Evolutionary conservation across 1,140 invertebrate genomes (phyloP), one percentile per base, ranked within the genome.

Genomic region (Drosophila murphyi): DNA sequence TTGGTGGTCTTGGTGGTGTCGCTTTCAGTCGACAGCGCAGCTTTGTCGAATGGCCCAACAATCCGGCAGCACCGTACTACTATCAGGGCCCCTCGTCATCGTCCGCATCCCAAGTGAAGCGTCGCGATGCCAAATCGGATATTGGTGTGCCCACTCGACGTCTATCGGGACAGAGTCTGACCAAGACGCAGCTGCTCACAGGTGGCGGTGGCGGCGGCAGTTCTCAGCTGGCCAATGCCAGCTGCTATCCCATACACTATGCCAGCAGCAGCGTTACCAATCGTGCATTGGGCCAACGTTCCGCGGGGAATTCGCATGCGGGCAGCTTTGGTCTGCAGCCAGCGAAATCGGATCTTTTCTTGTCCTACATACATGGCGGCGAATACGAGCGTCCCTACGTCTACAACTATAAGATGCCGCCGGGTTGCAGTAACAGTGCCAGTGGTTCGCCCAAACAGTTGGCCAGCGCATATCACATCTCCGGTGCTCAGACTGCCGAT

Each of bases 341-440:
- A 8, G 92, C 91, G 56, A 92, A 92, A 60, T 92, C 92, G 28
- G 92, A 92, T 69, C 79, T 92, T 4, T 91, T 92, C 57, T 70
- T 92, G 32, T 92, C 91, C 65, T 92, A 92, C 74, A 80, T 92
- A 45, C 91, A 92, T 56, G 78, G 81, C 62, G 78, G 72, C 29
- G 91, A 92, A 28, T 92, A 87, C 62, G 90, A 92, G 41, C 81
- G 90, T 43, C 90, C 90, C 50, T 90, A 92, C 59, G 90, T 92
- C 60, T 92, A 92, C 76, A 92, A 92, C 73, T 92, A 92, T 71
- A 91, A 92, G 80, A 92, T 92, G 90, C 91, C 90, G 28, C 52
- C 31, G 60, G 56, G 8, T 51, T 20, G 48, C 31, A 7, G 37
- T 12, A 43, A 31, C 55, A 3, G 48, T 28, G 64, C 59, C 64